Conservation (phyloP, 2,113 vertebrate genomes). For the Apeltes quadracus region DNA sequence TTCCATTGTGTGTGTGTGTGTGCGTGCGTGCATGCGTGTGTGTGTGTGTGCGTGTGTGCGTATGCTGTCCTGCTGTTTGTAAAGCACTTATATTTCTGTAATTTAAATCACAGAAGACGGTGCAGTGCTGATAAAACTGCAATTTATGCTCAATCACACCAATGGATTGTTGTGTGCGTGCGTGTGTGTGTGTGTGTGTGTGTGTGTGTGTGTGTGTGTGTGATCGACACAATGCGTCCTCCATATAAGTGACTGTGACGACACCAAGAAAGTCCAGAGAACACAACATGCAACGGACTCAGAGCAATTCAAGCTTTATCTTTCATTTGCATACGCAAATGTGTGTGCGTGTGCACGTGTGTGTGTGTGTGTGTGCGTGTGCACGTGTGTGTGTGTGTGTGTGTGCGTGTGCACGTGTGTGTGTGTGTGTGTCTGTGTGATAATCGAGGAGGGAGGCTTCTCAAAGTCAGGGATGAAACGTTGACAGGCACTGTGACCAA, state of each 20-base stretch:
- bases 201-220: neutral
- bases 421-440: constrained; percentile 41
- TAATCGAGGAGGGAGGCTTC: constrained; percentile 46
- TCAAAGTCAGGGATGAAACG: constrained; percentile 62
- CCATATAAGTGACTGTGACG: constrained; percentile 10
- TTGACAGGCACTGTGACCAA: constrained; percentile 60
- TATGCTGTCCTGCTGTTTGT: neutral
- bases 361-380: constrained; percentile 30
- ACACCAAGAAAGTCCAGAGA: constrained; percentile 36
- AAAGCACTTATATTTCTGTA: constrained; percentile 22
- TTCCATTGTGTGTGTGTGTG: neutral
- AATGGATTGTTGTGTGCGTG: neutral
- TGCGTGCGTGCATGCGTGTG: neutral
- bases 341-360: constrained; percentile 8
- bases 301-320: constrained; percentile 2
- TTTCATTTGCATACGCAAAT: constrained; percentile 44
- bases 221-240: neutral
- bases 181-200: neutral
- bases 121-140: neutral
- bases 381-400: constrained; percentile 28
- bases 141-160: constrained; percentile 16
- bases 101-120: constrained; percentile 20
- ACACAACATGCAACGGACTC: constrained; percentile 31
- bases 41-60: constrained; percentile 8
- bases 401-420: constrained; percentile 1